A percentile compares a stretch with the other conserved stretches of the same genome.
These are phyloP conservation scores for Cichlasoma orientale DNA, from an alignment of 2,797 vertebrate genomes.

Conservation along the genomic window DNA sequence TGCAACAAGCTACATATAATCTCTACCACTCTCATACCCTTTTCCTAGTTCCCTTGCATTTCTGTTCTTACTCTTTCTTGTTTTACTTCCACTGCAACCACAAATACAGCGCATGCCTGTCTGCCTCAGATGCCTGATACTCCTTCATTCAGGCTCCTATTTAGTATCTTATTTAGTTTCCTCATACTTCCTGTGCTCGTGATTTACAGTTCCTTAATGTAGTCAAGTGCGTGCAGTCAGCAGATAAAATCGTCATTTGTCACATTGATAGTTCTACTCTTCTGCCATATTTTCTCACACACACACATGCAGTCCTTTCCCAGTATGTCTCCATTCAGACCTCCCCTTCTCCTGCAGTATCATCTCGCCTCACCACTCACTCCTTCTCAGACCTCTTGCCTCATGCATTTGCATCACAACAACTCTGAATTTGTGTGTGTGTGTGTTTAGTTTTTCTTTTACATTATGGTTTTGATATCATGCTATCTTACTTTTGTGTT, in stretches of 20 bases:
- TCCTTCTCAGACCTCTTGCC: conserved; percentile 1
- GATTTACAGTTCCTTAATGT: conserved; percentile 67
- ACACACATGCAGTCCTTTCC: conserved; percentile 21
- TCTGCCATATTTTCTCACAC: conserved; percentile 34
- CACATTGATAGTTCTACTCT: conserved; percentile 67
- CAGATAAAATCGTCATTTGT: conserved; percentile 73
- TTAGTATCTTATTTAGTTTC: conserved; percentile 49
- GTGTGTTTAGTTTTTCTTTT: background rate
- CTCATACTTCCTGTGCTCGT: conserved; percentile 15
- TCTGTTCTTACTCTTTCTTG: background rate
- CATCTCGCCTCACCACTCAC: background rate
- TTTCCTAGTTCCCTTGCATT: background rate
- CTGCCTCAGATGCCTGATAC: background rate
- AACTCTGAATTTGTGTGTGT: background rate
- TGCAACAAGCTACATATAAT: conserved; percentile 39
- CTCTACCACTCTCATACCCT: background rate
- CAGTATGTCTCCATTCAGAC: conserved; percentile 37
- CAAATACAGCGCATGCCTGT: background rate
- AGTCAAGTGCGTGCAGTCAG: conserved; percentile 65
- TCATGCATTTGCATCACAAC: conserved; percentile 2
- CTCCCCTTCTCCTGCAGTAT: background rate
- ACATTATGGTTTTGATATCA: background rate
- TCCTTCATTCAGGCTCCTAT: conserved; percentile 6
- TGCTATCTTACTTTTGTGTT: background rate
- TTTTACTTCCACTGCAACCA: conserved; percentile 9